phyloP scores from a whole-genome alignment of 35 echinoderm and acorn worm species.

The Diadema setosum region DNA sequence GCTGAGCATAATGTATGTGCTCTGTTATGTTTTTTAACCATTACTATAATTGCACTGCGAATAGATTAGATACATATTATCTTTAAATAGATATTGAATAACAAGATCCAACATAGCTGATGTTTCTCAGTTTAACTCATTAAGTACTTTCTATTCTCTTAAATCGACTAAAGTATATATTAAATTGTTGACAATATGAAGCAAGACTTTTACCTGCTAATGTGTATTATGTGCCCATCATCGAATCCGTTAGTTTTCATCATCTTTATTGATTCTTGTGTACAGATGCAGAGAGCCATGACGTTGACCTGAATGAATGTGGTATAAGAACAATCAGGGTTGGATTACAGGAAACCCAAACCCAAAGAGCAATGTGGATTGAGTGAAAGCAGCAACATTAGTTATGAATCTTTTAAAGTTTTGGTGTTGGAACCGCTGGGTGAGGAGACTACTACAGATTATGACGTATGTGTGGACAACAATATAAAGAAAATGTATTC shows the following conservation, averaged over 20 bases:
- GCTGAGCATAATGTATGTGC: no score
- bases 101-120: not conserved
- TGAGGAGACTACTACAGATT: no score
- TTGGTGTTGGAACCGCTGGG: no score
- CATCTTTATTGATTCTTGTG: not conserved
- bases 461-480: no score
- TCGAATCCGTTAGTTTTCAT: not conserved
- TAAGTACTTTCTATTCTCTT: not conserved
- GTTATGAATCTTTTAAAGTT: no score
- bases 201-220: not conserved
- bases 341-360: no score
- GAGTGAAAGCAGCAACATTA: no score
- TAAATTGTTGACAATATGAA: no score
- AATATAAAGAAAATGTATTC: no score
- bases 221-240: slow-evolving; percentile 11
- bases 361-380: no score
- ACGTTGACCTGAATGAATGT: not conserved
- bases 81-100: not conserved
- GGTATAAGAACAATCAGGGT: not conserved
- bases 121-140: not conserved
- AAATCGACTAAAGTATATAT: no score
- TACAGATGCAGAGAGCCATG: slow-evolving; percentile 1
- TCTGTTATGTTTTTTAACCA: no score
- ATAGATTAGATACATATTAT: not conserved
- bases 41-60: not conserved